Evolutionary conservation across 2,888 invertebrate genomes (phyloP).

Genomic region (Brachylomia viminalis): DNA sequence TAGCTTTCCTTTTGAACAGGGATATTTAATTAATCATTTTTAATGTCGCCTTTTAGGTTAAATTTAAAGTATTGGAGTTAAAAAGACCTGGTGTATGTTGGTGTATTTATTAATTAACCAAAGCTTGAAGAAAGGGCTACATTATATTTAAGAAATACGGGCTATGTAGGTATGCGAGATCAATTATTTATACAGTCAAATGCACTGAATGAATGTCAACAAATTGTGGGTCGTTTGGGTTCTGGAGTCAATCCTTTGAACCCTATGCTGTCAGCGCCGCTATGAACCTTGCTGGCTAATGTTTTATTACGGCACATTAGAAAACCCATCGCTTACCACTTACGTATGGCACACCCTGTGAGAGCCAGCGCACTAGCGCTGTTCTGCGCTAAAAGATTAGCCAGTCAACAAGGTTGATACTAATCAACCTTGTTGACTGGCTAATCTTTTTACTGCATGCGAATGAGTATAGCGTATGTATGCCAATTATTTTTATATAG

Average conservation of each 20-base stretch:
- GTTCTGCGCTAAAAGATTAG: too few relatives aligned
- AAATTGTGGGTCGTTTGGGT: background rate
- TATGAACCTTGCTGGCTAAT: background rate
- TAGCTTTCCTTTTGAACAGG: constrained; percentile 48
- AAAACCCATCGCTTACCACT: background rate
- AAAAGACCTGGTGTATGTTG: background rate
- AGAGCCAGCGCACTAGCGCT: too few relatives aligned
- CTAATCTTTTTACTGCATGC: background rate
- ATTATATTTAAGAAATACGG: background rate
- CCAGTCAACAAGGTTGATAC: too few relatives aligned
- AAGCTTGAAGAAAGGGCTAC: background rate
- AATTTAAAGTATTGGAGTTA: background rate
- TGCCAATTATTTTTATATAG: background rate
- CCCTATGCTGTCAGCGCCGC: background rate
- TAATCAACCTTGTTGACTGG: too few relatives aligned
- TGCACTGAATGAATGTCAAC: background rate
- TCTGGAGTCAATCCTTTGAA: background rate
- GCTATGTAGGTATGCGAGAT: background rate
- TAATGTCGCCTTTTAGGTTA: constrained; percentile 35
- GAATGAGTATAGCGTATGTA: background rate
- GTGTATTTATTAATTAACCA: background rate
- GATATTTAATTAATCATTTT: constrained; percentile 60
- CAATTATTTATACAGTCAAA: background rate
- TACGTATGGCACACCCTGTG: background rate
- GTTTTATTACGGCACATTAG: background rate